Evolutionary conservation across 2,888 invertebrate genomes (phyloP), one percentile per base, ranked within the genome.

Genomic region (Drosophila pseudotalamancana): DNA sequence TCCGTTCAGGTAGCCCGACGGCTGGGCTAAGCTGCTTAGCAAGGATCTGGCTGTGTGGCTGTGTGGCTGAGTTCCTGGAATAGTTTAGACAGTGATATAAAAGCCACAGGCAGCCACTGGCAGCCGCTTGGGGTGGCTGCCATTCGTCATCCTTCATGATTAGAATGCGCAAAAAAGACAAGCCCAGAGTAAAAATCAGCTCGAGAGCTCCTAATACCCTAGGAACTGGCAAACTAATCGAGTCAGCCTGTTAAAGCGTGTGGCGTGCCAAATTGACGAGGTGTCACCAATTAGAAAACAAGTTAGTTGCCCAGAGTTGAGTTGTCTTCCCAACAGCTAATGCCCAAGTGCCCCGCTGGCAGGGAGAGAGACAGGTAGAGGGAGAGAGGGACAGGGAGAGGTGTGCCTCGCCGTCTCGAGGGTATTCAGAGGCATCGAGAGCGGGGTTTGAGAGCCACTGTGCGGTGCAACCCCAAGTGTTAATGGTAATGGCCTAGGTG

Each of bases 211-310:
- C 35, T 62, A 46, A 59, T 59, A 59, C 59, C 55, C 51, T 55
- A 35, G 49, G 43, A 37, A 51, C 51, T 55, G 32, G 49, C 39
- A 37, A 51, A 45, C 81, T 76, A 86, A 84, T 68, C 73, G 77
- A 87, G 85, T 68, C 64, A 64, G 70, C 66, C 66, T 79, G 61
- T 87, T 79, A 86, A 86, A 82, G 80, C 82, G 86, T 85, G 67
- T 64, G 71, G 80, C 86, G 73, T 88, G 69, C 70, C 81, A 70
- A 87, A 87, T 88, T 75, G 87, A 86, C 78, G 72, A 88, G 89
- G 89, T 89, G 89, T 89, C 88, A 87, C 89, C 89, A 89, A 90
- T 89, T 89, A 89, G 88, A 88, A 83, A 86, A 86, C 78, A 85
- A 73, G 79, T 76, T 74, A 73, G 77, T 60, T 69, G 66, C 61